Evolutionary conservation across 2,888 invertebrate species (phyloP), one percentile per base, ranked within the genome.

Genomic region (Synergus japonicus): DNA sequence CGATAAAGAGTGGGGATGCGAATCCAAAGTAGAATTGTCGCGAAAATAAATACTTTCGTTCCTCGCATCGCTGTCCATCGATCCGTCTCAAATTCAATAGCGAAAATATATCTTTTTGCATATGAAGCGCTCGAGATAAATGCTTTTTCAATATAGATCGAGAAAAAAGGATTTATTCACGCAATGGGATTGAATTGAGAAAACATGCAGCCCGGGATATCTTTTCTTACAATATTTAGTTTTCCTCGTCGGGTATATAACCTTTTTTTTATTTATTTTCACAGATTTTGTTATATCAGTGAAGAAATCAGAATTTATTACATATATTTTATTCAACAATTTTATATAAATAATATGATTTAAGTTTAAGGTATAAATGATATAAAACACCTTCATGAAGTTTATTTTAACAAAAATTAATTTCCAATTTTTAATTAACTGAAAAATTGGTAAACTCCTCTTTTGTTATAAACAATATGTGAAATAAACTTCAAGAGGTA

Each of bases 31-130:
- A 54, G 54, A 73, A 44, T 69, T 37, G 73, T 73, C 73, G 49
- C 54, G 73, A 73, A 73, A 73, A 73, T 73, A 73, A 73, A 73
- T 73, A 73, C 66, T 43, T 43, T 18, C 8, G 9, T 54, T 22
- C 22, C 22, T 73, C 73, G 73, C 73, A 73, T 73, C 54, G 54
- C 37, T 54, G 54, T 73, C 73, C 73, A 73, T 49, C 73, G 54
- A 73, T 73, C 73, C 54, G 73, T 73, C 41, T 49, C 10, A n/a
- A 73, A 73, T 73, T 73, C 73, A 54, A 54, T 73, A 73, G 73
- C 54, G 46, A 73, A 73, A 54, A 73, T 73, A 73, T 49, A 46
- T 73, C 29, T 54, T 73, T 73, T 73, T 54, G 44, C 44, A 67
- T 67, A 67, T 44, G 49, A 49, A 54, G 49, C 15, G 29, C 37